phyloP scores from a whole-genome alignment of 2,113 vertebrate genomes.

The Emydura subglobosa region DNA sequence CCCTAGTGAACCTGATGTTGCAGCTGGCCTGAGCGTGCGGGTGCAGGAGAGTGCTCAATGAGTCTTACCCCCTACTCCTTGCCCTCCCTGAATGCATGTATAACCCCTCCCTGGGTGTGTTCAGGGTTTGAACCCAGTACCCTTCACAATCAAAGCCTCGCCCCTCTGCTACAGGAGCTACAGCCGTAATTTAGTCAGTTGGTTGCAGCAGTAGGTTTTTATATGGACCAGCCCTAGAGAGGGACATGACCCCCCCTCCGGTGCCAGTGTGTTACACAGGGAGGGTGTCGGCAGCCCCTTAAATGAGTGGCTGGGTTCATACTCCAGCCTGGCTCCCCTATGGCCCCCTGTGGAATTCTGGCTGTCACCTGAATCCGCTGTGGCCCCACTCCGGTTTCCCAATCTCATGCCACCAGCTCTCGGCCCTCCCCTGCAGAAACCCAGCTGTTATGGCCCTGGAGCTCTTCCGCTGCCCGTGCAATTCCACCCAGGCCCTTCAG shows the following conservation, averaged over 20 bases:
- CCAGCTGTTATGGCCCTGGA: neutral
- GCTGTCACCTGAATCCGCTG: neutral
- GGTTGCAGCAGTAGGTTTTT: neutral
- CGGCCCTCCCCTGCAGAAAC: neutral
- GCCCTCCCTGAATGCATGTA: neutral
- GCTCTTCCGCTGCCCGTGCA: neutral
- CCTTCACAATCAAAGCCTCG: neutral
- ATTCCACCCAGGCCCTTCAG: neutral
- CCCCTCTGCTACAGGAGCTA: neutral
- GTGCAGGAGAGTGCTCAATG: no score
- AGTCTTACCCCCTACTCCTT: neutral
- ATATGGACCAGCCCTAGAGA: neutral
- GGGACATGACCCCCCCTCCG: no score
- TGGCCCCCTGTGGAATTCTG: neutral
- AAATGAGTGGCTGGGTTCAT: neutral
- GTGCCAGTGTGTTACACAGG: neutral
- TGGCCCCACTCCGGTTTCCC: no score
- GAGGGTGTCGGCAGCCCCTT: no score
- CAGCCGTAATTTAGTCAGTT: neutral
- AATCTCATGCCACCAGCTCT: neutral
- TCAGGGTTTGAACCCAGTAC: neutral
- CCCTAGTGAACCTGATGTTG: neutral
- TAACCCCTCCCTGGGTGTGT: neutral
- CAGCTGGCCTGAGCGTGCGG: neutral
- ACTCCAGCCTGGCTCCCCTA: neutral